Percentiles rank a stretch among this genome's conserved stretches.
These are phyloP conservation scores for Cordilura impudica DNA, from an alignment of 2,888 invertebrate genomes.

Conservation along the genomic window DNA sequence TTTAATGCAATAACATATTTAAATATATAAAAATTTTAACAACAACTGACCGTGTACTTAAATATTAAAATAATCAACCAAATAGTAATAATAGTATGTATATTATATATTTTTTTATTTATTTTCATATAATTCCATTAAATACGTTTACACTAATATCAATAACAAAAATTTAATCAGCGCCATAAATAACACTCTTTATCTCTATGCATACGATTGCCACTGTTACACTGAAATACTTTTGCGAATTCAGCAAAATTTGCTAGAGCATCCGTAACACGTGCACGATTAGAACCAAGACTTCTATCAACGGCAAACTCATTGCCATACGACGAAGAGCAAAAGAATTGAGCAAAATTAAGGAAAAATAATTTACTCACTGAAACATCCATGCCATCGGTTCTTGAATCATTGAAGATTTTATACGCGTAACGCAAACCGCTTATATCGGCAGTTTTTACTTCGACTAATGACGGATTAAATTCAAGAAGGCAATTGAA, in stretches of 20 bases:
- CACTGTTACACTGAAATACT: constrained; percentile 45
- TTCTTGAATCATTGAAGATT: constrained; percentile 41
- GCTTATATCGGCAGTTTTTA: constrained; percentile 64
- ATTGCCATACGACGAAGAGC: constrained; percentile 23
- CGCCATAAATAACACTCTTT: constrained; percentile 49
- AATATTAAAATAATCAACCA: no score
- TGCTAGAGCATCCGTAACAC: constrained; percentile 58
- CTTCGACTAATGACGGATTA: constrained; percentile 58
- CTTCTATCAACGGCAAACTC: constrained; percentile 26
- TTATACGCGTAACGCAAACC: constrained; percentile 64
- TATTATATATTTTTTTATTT: no score
- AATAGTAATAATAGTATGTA: no score
- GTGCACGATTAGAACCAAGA: constrained; percentile 63
- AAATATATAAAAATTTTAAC: no score
- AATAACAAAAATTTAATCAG: neutral
- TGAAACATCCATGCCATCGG: constrained; percentile 12
- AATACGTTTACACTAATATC: no score
- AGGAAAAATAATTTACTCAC: no score
- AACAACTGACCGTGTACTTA: no score
- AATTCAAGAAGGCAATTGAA: constrained; percentile 48
- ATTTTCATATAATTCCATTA: no score
- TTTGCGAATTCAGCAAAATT: constrained; percentile 62
- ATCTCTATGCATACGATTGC: constrained; percentile 17
- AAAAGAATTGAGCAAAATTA: constrained; percentile 66
- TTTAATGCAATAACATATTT: no score